Evolutionary conservation across 30 jellyfish, hydroid and myxozoan genomes (phyloP), one percentile per base, ranked within the genome.

Genomic region (Cassiopea xamachana): DNA sequence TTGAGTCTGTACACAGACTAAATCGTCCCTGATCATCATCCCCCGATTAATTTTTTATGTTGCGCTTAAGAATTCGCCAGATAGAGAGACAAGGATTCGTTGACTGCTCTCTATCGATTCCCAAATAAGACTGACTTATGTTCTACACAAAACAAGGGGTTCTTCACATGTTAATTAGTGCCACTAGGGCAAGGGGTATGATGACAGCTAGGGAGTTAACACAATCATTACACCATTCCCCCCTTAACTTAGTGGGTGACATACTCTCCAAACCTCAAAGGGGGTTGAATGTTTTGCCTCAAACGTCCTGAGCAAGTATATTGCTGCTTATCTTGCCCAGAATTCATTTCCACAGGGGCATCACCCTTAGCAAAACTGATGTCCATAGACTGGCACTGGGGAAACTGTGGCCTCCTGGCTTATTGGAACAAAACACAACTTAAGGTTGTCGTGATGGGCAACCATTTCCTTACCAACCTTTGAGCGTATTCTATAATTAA

Each of bases 391-490:
- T 16, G 76, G 76, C 46, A 67, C 76, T 14, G 76, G 76, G 76
- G 43, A 19, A 67, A 14, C 76, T 16, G 46, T 16, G 19, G 15
- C 76, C 82, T 80, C 43, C 60, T 78, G 47, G 87, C 50, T 60
- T 17, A 51, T 18, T 43, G 87, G 75, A 10, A 78, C 50, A 78
- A 60, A 44, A 44, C 87, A 78, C 27, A 10, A 39, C 74, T 60
- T 78, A 71, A 78, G 73, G 89, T 80, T 80, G 89, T 80, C 62
- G 45, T 80, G 89, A 48, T 80, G 89, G 50, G 60, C 80, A 16
- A 80, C 89, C 77, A 80, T 48, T 17, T 16, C 50, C 50, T 80
- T 80, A 15, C 79, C 89, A 17, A 45, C 80, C 62, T 80, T 80
- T 77, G 89, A 80, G 55, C 48, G 55, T 45, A 80, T 18, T 75